Percentiles rank a stretch among this genome's conserved stretches.
Evolutionary conservation across 2,797 vertebrate genomes (phyloP).

Genomic region (Leptodactylus fallax): DNA sequence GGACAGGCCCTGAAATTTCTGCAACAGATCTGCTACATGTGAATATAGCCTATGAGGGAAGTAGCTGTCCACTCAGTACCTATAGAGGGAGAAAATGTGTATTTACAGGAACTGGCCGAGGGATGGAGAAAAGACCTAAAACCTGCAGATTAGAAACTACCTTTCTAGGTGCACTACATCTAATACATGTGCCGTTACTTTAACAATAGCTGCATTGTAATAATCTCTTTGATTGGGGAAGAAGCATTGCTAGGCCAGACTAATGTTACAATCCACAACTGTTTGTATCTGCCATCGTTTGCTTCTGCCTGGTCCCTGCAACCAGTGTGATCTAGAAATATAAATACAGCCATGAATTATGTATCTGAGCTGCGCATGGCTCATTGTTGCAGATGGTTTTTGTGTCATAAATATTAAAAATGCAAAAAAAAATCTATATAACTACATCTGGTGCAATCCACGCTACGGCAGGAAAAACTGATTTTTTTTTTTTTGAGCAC

Average conservation of each 20-base stretch:
- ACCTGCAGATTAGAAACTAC: background rate
- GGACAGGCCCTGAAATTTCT: too few relatives aligned
- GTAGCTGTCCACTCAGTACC: background rate
- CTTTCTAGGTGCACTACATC: background rate
- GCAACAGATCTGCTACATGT: too few relatives aligned
- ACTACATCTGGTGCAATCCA: background rate
- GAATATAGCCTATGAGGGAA: too few relatives aligned
- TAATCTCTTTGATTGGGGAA: too few relatives aligned
- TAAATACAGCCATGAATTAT: constrained; percentile 23
- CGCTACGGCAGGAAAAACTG: background rate
- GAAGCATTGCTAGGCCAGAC: too few relatives aligned
- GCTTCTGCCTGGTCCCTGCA: constrained; percentile 1
- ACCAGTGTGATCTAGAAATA: constrained; percentile 8
- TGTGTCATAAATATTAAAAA: background rate
- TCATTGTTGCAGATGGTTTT: background rate
- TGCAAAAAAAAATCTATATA: background rate
- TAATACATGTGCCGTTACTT: too few relatives aligned
- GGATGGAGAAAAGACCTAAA: background rate
- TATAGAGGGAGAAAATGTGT: background rate
- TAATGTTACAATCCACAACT: too few relatives aligned
- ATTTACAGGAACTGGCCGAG: background rate
- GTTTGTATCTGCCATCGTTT: background rate
- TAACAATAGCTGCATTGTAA: too few relatives aligned
- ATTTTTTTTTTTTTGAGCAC: background rate
- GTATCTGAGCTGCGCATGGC: background rate